A percentile compares a stretch with the other conserved stretches of the same genome.
phyloP scores from a whole-genome alignment of 2,113 vertebrate species.

The Bungarus multicinctus region DNA sequence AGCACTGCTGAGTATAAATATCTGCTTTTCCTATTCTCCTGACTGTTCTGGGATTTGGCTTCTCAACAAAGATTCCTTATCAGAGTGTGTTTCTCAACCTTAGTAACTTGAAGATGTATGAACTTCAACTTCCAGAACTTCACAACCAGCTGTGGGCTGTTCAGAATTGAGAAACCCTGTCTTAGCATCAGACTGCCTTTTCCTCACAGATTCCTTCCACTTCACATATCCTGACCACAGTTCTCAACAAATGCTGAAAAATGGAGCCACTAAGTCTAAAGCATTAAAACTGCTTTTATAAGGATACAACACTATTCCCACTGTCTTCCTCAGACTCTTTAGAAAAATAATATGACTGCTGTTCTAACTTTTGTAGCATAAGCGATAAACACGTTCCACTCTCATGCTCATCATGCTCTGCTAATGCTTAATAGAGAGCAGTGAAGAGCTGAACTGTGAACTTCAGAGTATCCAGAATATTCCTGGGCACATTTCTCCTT shows the following conservation, averaged over 20 bases:
- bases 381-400: neutral
- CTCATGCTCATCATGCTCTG: neutral
- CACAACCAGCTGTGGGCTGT: neutral
- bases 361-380: neutral
- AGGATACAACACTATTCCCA: neutral
- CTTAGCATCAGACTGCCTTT: neutral
- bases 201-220: neutral
- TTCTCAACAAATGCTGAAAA: neutral
- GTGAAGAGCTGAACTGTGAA: neutral
- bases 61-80: neutral
- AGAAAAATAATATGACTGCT: neutral
- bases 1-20: slow-evolving; percentile 5
- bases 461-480: neutral
- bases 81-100: neutral
- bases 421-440: neutral
- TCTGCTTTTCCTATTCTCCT: neutral
- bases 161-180: neutral
- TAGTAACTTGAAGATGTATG: neutral
- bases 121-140: neutral
- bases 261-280: neutral
- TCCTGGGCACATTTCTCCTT: neutral
- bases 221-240: neutral
- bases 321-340: neutral
- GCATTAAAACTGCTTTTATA: neutral
- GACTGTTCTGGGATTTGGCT: neutral